Percentiles rank a stretch among this genome's conserved stretches.
phyloP scores from a whole-genome alignment of 1,140 invertebrate species.

The Oscheius sp. region DNA sequence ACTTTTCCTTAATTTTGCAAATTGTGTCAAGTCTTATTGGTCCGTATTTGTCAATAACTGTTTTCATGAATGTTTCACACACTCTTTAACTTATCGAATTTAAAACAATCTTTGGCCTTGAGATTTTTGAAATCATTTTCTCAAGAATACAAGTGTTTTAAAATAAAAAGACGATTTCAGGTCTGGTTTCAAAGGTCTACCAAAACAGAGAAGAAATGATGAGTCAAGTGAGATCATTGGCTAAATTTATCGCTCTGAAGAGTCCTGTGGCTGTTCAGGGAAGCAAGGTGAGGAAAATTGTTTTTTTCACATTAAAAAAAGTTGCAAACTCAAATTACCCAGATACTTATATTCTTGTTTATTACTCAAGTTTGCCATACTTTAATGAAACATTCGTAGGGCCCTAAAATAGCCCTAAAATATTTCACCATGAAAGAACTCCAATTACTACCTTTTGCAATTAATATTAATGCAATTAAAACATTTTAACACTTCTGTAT shows the following conservation, averaged over 20 bases:
- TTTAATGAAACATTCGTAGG: no score
- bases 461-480: no score
- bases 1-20: not conserved
- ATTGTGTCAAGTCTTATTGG: not conserved
- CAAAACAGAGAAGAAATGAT: slow-evolving; percentile 67
- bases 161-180: slow-evolving; percentile 17
- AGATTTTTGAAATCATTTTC: no score
- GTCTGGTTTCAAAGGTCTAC: slow-evolving; percentile 29
- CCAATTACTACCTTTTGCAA: no score
- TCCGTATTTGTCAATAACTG: not conserved
- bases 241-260: slow-evolving; percentile 79
- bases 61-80: not conserved
- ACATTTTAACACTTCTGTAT: not conserved
- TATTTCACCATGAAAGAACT: no score
- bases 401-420: no score
- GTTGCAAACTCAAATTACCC: no score
- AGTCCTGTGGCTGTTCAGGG: slow-evolving; percentile 89
- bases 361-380: no score
- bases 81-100: not conserved
- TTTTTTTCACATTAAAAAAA: no score
- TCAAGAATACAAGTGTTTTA: not conserved
- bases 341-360: no score
- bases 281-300: no score
- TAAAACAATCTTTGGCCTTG: not conserved
- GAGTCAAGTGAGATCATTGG: slow-evolving; percentile 71